Conservation (phyloP, 2,888 invertebrate species). For the Trichacis sp. region DNA sequence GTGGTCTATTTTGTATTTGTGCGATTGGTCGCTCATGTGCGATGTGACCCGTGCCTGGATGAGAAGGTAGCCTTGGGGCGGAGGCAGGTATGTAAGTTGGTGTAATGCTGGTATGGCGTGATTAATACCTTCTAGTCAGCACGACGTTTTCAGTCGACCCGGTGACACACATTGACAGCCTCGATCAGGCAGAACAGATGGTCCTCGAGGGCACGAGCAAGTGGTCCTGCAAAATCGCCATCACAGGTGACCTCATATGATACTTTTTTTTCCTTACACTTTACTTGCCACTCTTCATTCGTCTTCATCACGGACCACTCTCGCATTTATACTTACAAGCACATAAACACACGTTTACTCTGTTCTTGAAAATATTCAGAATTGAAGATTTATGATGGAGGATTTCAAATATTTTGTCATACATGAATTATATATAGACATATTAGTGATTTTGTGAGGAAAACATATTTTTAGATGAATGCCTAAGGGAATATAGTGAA, state of each 20-base stretch:
- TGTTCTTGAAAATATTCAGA: too few species aligned
- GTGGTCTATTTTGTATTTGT: too few species aligned
- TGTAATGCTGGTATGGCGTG: conserved; percentile 59
- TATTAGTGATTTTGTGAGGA: too few species aligned
- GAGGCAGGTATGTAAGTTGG: conserved; percentile 3
- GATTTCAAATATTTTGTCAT: too few species aligned
- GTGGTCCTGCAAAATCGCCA: conserved; percentile 99
- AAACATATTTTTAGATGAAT: too few species aligned
- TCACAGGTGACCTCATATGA: conserved; percentile 81
- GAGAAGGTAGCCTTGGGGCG: background rate
- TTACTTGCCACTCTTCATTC: background rate
- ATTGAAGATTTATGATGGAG: too few species aligned
- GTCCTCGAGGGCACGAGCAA: conserved; percentile 99
- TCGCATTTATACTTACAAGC: conserved; percentile 30
- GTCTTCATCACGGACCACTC: conserved; percentile 23
- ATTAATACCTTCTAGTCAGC: conserved; percentile 75
- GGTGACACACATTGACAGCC: conserved; percentile 97
- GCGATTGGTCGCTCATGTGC: too few species aligned
- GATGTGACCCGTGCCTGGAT: background rate
- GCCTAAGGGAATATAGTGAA: too few species aligned
- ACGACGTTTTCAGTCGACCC: conserved; percentile 97
- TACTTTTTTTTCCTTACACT: conserved; percentile 23
- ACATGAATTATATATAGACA: too few species aligned
- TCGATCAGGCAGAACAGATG: conserved; percentile 97
- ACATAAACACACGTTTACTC: too few species aligned